A percentile compares a stretch with the other conserved stretches of the same genome.
Evolutionary conservation across 2,113 vertebrate genomes (phyloP).

Genomic region (Struthio camelus): DNA sequence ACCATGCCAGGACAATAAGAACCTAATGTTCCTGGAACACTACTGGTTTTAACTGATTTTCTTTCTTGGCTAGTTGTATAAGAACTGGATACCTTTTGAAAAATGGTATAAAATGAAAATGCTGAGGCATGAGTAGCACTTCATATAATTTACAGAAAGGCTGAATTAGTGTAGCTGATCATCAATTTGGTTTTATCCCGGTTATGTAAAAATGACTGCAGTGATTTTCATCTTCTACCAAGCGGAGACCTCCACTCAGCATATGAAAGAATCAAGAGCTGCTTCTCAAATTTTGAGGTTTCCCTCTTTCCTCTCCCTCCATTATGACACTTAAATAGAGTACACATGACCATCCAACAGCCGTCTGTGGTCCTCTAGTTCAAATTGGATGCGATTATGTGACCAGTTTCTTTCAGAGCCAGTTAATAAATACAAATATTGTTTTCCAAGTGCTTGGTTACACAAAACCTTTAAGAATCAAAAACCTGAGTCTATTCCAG

Average conservation of each 20-base stretch:
- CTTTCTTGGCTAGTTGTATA: not conserved
- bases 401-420: not conserved
- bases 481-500: not conserved
- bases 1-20: not conserved
- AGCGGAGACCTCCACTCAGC: not conserved
- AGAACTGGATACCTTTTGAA: not conserved
- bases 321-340: not conserved
- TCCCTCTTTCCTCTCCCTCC: not conserved
- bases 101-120: slow-evolving; percentile 26
- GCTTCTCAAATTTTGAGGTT: not conserved
- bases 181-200: slow-evolving; percentile 1
- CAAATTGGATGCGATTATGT: not conserved
- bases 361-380: not conserved
- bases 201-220: not conserved
- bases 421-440: not conserved
- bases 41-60: not conserved
- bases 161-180: not conserved
- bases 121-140: slow-evolving; percentile 33
- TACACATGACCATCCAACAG: fast-evolving
- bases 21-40: slow-evolving; percentile 39
- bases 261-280: not conserved
- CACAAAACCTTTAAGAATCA: not conserved
- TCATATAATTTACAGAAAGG: not conserved
- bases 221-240: not conserved
- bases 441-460: not conserved